Base-by-base conservation (phyloP, 2,888 invertebrate genomes). In the Chorisops tibialis region DNA sequence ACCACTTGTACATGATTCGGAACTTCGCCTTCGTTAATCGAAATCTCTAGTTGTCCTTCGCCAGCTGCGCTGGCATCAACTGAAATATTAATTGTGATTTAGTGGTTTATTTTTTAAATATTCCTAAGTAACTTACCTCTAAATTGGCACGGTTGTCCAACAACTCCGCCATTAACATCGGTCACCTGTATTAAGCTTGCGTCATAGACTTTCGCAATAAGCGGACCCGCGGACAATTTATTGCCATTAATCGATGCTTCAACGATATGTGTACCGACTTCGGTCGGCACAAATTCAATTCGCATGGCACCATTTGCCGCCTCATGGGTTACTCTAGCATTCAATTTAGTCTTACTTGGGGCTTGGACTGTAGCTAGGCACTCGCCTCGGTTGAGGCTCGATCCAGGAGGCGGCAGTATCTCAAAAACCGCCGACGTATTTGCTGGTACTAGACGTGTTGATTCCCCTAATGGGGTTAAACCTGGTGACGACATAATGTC, bases 11-110 rank as follows among this genome's bases (percentile, higher is more conserved):
- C 97, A 78, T 96, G 96, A 82, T 99, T 99, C 50, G 98, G 97
- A 65, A 99, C 95, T 82, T 96, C 94, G 68, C 98, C 98, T 81
- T 96, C 96, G 79, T 99, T 98, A 75, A 99, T 96, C 71, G 96
- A 96, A 74, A 99, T 99, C 84, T 99, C 98, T 72, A 99, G 83
- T 80, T 98, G 97, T 52, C 99, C 99, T 82, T 98, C 98, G 41
- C 99, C 99, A 56, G 98, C 98, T 74, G 95, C 93, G 74, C 93
- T 94, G 51, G 97, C 98, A 80, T 98, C 97, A 78, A 99, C 98
- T 94, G 41, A 11, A 59, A 48, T n/a, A 14, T n/a, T n/a, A n/a
- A n/a, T n/a, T n/a, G n/a, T n/a, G n/a, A n/a, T n/a, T n/a, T n/a
- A n/a, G n/a, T n/a, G n/a, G n/a, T n/a, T n/a, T n/a, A n/a, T n/a